Evolutionary conservation across 2,113 vertebrate species (phyloP).

Genomic region (Girardinichthys multiradiatus): DNA sequence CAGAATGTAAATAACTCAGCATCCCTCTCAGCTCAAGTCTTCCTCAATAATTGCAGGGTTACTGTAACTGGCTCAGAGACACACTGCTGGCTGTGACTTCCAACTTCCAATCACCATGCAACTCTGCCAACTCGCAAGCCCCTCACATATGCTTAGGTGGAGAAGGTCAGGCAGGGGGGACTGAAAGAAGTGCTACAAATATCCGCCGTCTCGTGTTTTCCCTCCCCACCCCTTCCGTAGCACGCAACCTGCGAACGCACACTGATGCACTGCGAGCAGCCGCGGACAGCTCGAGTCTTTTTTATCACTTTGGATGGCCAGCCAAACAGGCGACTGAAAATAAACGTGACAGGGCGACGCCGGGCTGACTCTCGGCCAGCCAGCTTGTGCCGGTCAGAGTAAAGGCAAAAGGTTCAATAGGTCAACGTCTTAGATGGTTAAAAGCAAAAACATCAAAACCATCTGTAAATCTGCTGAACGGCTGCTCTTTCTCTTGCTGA

Average conservation of each 20-base stretch:
- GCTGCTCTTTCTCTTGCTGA: slow-evolving; percentile 5
- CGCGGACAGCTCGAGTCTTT: slow-evolving; percentile 67
- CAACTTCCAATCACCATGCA: slow-evolving; percentile 8
- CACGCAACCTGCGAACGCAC: slow-evolving; percentile 56
- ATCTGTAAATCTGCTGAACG: slow-evolving; percentile 50
- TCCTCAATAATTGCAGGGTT: slow-evolving; percentile 52
- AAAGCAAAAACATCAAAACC: slow-evolving; percentile 55
- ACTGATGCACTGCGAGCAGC: slow-evolving; percentile 58
- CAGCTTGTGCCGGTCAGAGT: slow-evolving; percentile 44
- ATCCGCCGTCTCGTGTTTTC: slow-evolving; percentile 61
- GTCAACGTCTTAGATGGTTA: slow-evolving; percentile 50
- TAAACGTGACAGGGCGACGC: slow-evolving; percentile 80
- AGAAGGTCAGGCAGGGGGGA: slow-evolving; percentile 41
- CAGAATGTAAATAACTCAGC: slow-evolving; percentile 67
- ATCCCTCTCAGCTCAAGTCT: slow-evolving; percentile 51
- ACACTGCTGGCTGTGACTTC: slow-evolving; percentile 37
- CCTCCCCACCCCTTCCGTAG: slow-evolving; percentile 59
- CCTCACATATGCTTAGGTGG: slow-evolving; percentile 39
- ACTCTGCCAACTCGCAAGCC: slow-evolving; percentile 53
- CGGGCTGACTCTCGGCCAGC: slow-evolving; percentile 64
- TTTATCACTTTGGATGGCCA: slow-evolving; percentile 72
- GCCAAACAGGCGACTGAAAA: slow-evolving; percentile 73
- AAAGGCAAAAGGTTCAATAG: slow-evolving; percentile 58
- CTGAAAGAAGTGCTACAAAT: slow-evolving; percentile 67
- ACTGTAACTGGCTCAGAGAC: slow-evolving; percentile 56